These are phyloP conservation scores for Eremophila alpestris DNA, from an alignment of 2,797 vertebrate genomes.

Conservation along the genomic window DNA sequence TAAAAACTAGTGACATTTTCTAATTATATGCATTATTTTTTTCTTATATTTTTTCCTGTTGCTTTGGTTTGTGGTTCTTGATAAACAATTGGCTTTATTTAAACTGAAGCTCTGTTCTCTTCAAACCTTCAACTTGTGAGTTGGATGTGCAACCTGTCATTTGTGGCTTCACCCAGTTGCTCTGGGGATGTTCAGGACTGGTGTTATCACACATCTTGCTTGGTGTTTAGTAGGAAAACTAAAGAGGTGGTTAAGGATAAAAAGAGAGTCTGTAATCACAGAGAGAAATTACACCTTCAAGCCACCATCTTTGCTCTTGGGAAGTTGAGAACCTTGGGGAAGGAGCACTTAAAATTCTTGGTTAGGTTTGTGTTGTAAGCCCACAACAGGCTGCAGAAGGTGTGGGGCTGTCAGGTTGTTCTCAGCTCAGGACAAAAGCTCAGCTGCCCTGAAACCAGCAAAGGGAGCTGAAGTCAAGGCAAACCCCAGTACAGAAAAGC, in stretches of 20 bases:
- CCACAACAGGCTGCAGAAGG: background rate
- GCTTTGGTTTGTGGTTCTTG: slow-evolving; percentile 14
- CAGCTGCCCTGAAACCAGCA: background rate
- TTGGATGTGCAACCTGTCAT: background rate
- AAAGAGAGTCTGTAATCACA: background rate
- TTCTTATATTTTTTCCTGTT: background rate
- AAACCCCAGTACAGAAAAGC: background rate
- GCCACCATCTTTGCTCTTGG: background rate
- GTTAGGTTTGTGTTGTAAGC: background rate
- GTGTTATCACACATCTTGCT: background rate
- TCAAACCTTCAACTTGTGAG: background rate
- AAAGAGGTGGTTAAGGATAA: background rate
- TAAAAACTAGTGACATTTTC: background rate
- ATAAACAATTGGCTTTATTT: slow-evolving; percentile 24
- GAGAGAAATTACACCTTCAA: background rate
- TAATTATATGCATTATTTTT: background rate
- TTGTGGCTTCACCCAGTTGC: slow-evolving; percentile 1
- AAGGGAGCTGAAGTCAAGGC: background rate
- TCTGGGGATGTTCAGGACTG: background rate
- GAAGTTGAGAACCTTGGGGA: background rate
- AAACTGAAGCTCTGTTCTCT: background rate
- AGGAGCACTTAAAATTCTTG: background rate
- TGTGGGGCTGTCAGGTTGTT: accelerated
- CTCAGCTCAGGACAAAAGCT: background rate
- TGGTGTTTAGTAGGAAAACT: background rate